Base-by-base conservation (phyloP, 2,113 vertebrate species). In the Myrmecophaga tridactyla region DNA sequence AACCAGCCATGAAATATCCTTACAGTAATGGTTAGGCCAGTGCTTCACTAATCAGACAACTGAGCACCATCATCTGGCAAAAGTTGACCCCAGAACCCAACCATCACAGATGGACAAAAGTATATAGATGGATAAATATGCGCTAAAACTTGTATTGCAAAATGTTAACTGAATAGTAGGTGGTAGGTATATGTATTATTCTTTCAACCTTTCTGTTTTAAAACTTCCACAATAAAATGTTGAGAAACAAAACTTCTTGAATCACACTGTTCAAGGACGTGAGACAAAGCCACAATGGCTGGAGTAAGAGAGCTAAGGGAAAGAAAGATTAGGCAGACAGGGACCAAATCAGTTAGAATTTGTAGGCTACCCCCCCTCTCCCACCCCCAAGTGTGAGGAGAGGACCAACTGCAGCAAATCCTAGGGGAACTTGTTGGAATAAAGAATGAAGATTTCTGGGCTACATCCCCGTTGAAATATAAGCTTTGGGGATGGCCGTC, bases 401-500 rank as follows among this genome's bases (percentile, higher is more conserved):
- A 93, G 36, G 12, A 93, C 21, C 13, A 60, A 58, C 77, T 93
- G 58, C 41, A 69, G 81, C 53, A 94, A 93, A 76, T 90, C 39
- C 56, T 72, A 18, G 53, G 41, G 43, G 10, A 69, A 43, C n/a
- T 56, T 78, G 6, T 12, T 65, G 53, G 20, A 56, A 56, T 56
- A 17, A 34, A 76, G 94, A 80, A 46, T 69, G 20, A 92, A 53
- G 46, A 73, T 84, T 76, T 96, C 56, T 84, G 73, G 87, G 72
- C 25, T 72, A 73, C 34, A 29, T 72, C 60, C 31, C 69, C 36
- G n/a, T 9, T 41, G 53, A 84, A 92, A 90, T 89, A 25, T 4
- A 51, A 77, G 34, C 27, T 70, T 80, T n/a, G 84, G 17, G 53
- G 53, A 17, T 56, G 15, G 53, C 3, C 4, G 2, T 4, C n/a